Evolutionary conservation across 2,797 vertebrate genomes (phyloP).

Genomic region (Sebastes hubbsi): DNA sequence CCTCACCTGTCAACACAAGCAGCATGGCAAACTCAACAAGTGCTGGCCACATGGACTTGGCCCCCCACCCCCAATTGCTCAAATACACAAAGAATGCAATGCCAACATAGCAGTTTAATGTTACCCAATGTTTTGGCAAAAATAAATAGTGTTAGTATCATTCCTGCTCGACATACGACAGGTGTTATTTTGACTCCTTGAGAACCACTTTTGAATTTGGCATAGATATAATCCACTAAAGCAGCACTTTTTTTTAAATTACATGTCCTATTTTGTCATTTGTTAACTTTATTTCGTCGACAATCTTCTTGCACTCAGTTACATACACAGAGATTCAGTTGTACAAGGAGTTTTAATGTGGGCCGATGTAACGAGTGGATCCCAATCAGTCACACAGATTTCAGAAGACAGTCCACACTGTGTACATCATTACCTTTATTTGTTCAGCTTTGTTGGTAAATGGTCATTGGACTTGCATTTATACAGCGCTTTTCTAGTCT

Average conservation of each 20-base stretch:
- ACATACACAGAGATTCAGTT: too few relatives aligned
- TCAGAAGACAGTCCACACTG: neutral
- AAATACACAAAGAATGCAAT: neutral
- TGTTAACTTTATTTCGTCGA: too few relatives aligned
- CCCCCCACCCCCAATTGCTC: neutral
- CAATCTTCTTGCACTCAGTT: neutral
- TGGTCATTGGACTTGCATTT: too few relatives aligned
- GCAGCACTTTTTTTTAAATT: neutral
- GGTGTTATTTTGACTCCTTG: neutral
- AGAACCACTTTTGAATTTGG: too few relatives aligned
- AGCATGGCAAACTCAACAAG: slow-evolving; percentile 26
- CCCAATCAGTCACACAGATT: too few relatives aligned
- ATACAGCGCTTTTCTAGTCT: too few relatives aligned
- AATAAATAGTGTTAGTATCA: neutral
- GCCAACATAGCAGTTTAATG: neutral
- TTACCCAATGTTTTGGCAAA: neutral
- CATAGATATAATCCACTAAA: neutral
- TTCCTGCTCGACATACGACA: neutral
- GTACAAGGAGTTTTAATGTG: fast-evolving
- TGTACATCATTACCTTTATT: neutral
- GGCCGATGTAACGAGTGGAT: neutral
- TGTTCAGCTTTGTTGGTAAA: too few relatives aligned
- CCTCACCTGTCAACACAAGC: slow-evolving; percentile 71
- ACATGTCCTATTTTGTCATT: neutral
- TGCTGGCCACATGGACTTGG: neutral